Conservation (phyloP, 2,888 invertebrate species). For the Tanypteryx hageni region DNA sequence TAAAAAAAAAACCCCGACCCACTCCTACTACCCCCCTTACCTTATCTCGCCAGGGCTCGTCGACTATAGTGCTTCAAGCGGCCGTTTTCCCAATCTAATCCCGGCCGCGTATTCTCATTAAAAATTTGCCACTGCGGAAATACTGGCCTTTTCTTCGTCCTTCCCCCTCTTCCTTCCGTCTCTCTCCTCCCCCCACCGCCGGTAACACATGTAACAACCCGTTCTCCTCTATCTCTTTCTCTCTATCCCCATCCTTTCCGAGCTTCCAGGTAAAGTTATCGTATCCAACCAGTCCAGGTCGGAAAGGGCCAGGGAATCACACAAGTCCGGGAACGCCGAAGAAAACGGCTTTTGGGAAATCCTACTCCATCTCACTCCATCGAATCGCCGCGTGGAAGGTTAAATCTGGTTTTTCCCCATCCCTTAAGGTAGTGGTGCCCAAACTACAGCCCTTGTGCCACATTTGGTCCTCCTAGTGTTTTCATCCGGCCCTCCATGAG, state of each 20-base stretch:
- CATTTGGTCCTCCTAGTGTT: background rate
- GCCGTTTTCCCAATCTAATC: constrained; percentile 34
- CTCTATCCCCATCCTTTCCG: background rate
- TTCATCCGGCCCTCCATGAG: background rate
- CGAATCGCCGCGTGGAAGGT: background rate
- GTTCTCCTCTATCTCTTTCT: too few species aligned
- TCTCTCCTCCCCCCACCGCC: background rate
- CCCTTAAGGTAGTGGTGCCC: background rate
- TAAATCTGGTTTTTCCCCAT: background rate
- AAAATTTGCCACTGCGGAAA: constrained; percentile 39
- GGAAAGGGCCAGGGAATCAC: background rate
- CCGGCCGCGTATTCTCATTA: background rate
- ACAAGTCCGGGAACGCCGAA: background rate
- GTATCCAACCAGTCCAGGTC: background rate
- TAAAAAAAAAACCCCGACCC: background rate
- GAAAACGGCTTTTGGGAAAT: background rate
- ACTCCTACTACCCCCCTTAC: background rate
- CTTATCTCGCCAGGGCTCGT: background rate
- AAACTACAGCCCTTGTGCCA: background rate
- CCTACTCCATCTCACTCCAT: background rate
- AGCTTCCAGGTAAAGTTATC: background rate
- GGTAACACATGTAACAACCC: background rate
- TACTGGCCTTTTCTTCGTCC: background rate
- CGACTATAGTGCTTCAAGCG: constrained; percentile 20
- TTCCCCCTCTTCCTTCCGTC: background rate